phyloP scores from a whole-genome alignment of 1,140 invertebrate genomes.

The Tribolium castaneum region DNA sequence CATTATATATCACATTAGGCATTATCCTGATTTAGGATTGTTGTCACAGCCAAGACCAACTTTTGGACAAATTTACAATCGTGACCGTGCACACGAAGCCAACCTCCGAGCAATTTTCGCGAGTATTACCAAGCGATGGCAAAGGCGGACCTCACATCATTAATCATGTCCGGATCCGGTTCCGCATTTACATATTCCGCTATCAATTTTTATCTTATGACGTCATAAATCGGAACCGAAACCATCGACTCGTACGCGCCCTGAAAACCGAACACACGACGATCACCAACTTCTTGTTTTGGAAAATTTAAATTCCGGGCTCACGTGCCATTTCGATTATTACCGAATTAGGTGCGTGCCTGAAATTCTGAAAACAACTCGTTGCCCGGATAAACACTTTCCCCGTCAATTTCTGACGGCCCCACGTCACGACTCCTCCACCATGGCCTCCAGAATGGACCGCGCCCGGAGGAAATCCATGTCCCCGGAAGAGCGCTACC shows the following conservation, averaged over 20 bases:
- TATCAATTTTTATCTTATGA: constrained; percentile 58
- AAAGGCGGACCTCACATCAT: constrained; percentile 59
- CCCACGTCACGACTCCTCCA: neutral
- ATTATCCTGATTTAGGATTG: constrained; percentile 49
- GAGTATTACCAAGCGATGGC: constrained; percentile 27
- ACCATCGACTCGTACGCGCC: constrained; percentile 48
- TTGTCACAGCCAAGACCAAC: constrained; percentile 36
- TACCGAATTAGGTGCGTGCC: neutral
- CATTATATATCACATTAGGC: constrained; percentile 27
- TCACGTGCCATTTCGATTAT: constrained; percentile 10
- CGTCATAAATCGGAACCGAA: constrained; percentile 55
- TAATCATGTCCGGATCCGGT: constrained; percentile 50
- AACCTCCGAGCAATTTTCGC: constrained; percentile 40
- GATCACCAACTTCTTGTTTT: neutral
- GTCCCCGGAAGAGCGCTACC: constrained; percentile 57
- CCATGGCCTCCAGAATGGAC: neutral
- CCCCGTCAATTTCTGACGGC: too few relatives aligned
- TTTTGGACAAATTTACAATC: constrained; percentile 51
- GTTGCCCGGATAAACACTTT: too few relatives aligned
- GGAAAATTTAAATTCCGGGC: constrained; percentile 14
- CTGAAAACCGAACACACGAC: constrained; percentile 21
- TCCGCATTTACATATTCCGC: constrained; percentile 56
- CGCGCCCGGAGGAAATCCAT: neutral
- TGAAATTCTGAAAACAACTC: too few relatives aligned
- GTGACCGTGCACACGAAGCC: constrained; percentile 46